Conservation (phyloP, 1,140 invertebrate species). For the Radopholus similis region DNA sequence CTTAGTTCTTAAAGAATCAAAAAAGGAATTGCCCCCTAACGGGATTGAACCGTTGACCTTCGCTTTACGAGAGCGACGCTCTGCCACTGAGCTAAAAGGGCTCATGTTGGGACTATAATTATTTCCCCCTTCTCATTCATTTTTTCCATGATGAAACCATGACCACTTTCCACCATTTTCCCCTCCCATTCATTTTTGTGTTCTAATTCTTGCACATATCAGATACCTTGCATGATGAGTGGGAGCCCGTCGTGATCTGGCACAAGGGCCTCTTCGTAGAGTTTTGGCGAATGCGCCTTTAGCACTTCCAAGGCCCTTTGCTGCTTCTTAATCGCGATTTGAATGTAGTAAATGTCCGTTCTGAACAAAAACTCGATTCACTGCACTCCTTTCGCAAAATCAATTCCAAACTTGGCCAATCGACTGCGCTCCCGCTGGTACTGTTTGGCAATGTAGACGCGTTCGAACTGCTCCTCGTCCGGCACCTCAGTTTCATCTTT, state of each 20-base stretch:
- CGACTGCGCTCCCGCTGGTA: constrained; percentile 30
- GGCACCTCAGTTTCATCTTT: constrained; percentile 18
- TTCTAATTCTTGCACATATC: not conserved
- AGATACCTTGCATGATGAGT: constrained; percentile 43
- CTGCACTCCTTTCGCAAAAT: too few relatives aligned
- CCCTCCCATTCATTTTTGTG: too few relatives aligned
- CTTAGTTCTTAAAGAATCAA: not conserved
- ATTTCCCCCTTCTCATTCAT: too few relatives aligned
- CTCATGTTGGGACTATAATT: not conserved
- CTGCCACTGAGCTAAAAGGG: not conserved
- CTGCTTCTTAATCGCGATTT: constrained; percentile 40
- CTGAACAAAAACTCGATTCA: not conserved
- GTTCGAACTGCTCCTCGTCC: constrained; percentile 34
- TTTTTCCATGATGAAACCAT: too few relatives aligned
- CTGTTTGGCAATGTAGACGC: constrained; percentile 41
- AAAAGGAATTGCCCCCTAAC: not conserved
- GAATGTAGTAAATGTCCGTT: constrained; percentile 45
- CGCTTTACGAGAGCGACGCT: not conserved
- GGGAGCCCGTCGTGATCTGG: constrained; percentile 51
- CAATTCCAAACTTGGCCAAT: constrained; percentile 23
- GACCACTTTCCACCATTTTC: too few relatives aligned
- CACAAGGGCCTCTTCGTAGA: constrained; percentile 60
- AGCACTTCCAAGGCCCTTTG: constrained; percentile 55
- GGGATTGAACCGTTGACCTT: not conserved
- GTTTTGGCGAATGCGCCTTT: constrained; percentile 54